Evolutionary conservation across 2,797 vertebrate species (phyloP).

Genomic region (Acanthurus leucopareius): DNA sequence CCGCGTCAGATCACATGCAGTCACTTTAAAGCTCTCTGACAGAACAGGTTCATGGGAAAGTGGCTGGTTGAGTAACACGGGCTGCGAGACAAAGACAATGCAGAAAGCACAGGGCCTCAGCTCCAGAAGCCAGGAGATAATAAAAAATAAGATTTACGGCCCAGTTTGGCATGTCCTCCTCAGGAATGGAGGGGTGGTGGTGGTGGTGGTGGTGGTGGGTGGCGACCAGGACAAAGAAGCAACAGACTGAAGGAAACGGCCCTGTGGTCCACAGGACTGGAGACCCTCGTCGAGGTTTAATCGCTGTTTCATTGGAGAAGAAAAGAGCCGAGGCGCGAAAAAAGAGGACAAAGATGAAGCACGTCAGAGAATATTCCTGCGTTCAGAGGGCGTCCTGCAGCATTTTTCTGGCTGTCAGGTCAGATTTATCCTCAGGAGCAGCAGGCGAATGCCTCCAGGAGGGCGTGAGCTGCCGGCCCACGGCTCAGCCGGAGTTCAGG

Average conservation of each 20-base stretch:
- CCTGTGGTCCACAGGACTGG: not conserved
- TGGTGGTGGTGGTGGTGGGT: not conserved
- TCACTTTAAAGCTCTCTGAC: not conserved
- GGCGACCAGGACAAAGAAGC: slow-evolving; percentile 32
- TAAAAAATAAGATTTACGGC: slow-evolving; percentile 27
- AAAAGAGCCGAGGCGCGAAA: not conserved
- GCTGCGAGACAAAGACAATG: too few species aligned
- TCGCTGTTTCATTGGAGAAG: not conserved
- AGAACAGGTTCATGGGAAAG: slow-evolving; percentile 23
- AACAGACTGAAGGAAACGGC: slow-evolving; percentile 12
- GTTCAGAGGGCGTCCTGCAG: not conserved
- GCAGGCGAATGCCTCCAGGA: not conserved
- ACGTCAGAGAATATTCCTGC: not conserved
- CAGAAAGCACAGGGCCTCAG: not conserved
- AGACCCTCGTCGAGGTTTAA: not conserved
- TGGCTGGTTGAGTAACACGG: not conserved
- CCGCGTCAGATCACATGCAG: not conserved
- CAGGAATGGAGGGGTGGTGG: not conserved
- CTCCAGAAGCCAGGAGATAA: not conserved
- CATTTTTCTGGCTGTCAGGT: not conserved
- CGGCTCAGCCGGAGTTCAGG: too few species aligned
- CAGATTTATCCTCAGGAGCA: not conserved
- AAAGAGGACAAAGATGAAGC: not conserved
- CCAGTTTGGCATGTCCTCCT: not conserved
- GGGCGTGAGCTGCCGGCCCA: not conserved